Evolutionary conservation across 1,140 invertebrate species (phyloP), one percentile per base, ranked within the genome.

Genomic region (Elymnias hypermnestra): DNA sequence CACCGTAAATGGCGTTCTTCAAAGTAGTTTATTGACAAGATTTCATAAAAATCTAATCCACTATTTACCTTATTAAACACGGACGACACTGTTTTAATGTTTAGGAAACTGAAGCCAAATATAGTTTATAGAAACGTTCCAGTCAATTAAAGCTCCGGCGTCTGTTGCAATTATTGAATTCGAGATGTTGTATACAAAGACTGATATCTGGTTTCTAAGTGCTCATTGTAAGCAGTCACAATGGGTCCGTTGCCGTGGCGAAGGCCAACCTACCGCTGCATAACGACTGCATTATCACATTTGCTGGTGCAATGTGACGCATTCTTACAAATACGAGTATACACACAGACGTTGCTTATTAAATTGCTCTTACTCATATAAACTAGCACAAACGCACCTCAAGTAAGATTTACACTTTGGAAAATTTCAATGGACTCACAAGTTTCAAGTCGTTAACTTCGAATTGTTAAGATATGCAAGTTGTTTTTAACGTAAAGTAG

Each of bases 161-260:
- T 63, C 50, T 52, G 37, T 46, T 56, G 55, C 64, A 69, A 66
- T 71, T 63, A 70, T 54, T 69, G 63, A 61, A 67, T 43, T 55
- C 44, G 64, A 77, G 67, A 56, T 57, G 44, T 39, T 48, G 47
- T 49, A 36, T 53, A 75, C 61, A 72, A 73, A 81, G 72, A 81
- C 58, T 59, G 58, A 60, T 78, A 81, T 84, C 81, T 72, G 64
- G 73, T 84, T 84, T 72, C 81, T 64, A 73, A 75, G 71, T 74
- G 68, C 67, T 64, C 71, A 76, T 82, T 84, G 77, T 82, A 66
- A 61, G 50, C 62, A 54, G 57, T 53, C 39, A 82, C 77, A 82
- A 84, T 82, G 63, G 67, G 62, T 42, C 71, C 65, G 71, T 74
- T 73, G 72, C 74, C 76, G 77, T 81, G 75, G 73, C 72, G 81